phyloP scores from a whole-genome alignment of 2,113 vertebrate genomes.

The Microcebus lehilahytsara region DNA sequence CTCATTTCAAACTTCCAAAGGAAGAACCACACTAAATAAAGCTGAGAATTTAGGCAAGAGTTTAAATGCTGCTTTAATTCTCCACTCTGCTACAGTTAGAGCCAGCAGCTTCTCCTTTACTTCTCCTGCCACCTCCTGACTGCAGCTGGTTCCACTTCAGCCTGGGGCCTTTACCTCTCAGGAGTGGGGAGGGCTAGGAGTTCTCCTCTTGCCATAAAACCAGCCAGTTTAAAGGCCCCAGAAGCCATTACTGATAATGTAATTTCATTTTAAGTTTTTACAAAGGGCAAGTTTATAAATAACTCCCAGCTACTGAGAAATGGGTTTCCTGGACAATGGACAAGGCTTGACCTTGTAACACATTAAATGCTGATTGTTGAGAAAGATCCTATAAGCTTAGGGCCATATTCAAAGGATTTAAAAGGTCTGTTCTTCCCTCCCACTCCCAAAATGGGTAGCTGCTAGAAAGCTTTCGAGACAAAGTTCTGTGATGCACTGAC shows the following conservation, averaged over 20 bases:
- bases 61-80: not conserved
- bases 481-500: conserved; percentile 92
- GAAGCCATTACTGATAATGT: conserved; percentile 69
- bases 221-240: conserved; percentile 64
- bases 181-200: conserved; percentile 12
- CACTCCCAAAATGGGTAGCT: conserved; percentile 58
- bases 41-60: not conserved
- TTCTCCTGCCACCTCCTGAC: conserved; percentile 54
- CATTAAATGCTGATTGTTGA: conserved; percentile 52
- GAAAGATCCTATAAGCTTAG: conserved; percentile 45
- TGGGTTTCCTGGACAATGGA: conserved; percentile 51
- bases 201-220: conserved; percentile 57
- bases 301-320: conserved; percentile 67
- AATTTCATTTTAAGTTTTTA: conserved; percentile 70
- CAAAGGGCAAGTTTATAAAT: conserved; percentile 77
- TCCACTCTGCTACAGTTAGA: not conserved
- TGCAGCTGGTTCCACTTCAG: conserved; percentile 13
- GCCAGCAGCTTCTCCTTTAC: not conserved
- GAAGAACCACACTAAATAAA: not conserved
- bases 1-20: conserved; percentile 11
- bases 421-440: conserved; percentile 58
- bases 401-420: conserved; percentile 19
- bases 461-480: conserved; percentile 86
- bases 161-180: not conserved
- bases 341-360: conserved; percentile 46